Conservation (phyloP, 1,140 invertebrate genomes). For the Rhagoletis zephyria region DNA sequence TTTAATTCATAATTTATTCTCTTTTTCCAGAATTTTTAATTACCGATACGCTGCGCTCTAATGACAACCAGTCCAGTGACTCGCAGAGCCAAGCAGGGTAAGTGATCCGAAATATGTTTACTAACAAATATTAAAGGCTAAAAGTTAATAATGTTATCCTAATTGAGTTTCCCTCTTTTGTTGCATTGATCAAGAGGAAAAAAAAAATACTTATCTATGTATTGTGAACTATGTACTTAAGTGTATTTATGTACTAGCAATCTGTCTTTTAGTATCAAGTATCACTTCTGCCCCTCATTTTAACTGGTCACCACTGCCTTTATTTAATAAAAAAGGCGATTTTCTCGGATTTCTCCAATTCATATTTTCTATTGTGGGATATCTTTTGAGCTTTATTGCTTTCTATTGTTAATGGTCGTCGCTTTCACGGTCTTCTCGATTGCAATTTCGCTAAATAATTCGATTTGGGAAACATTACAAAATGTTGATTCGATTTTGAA, state of each 20-base stretch:
- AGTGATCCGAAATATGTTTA: slow-evolving; percentile 57
- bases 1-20: slow-evolving; percentile 4
- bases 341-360: background rate
- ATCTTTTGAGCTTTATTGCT: slow-evolving; percentile 12
- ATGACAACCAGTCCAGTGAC: slow-evolving; percentile 67
- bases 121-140: background rate
- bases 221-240: no score
- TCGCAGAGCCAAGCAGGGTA: slow-evolving; percentile 66
- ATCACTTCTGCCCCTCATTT: background rate
- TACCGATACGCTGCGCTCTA: slow-evolving; percentile 67
- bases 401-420: slow-evolving; percentile 31
- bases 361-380: background rate
- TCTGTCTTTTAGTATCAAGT: background rate
- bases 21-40: slow-evolving; percentile 68
- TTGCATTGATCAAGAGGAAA: no score
- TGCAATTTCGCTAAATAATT: slow-evolving; percentile 49
- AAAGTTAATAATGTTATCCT: no score
- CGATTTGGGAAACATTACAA: slow-evolving; percentile 50
- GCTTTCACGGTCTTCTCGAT: slow-evolving; percentile 45
- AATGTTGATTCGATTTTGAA: slow-evolving; percentile 31
- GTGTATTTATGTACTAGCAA: no score
- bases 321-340: background rate
- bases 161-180: no score
- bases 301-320: background rate
- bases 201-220: no score